Evolutionary conservation across 2,888 invertebrate genomes (phyloP).

Genomic region (Anagyrus pseudococci): DNA sequence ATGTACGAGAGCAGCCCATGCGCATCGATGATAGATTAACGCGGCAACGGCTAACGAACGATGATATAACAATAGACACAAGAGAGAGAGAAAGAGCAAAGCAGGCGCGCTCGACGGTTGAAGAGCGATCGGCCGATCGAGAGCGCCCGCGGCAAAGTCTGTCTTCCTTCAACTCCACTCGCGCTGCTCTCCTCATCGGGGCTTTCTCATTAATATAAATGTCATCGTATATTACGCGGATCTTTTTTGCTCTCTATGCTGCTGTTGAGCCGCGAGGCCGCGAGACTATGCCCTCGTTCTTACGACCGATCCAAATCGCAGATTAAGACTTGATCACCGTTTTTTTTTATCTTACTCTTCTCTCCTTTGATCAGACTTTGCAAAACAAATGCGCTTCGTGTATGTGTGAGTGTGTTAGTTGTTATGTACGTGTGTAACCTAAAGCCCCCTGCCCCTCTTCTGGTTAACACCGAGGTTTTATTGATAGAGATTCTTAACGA

Average conservation of each 20-base stretch:
- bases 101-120: not conserved
- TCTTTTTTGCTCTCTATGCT: slow-evolving; percentile 8
- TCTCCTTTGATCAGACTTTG: too few relatives aligned
- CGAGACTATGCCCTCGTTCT: slow-evolving; percentile 24
- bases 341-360: not conserved
- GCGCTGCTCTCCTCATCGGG: slow-evolving; percentile 30
- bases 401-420: too few relatives aligned
- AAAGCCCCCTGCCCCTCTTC: too few relatives aligned
- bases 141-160: slow-evolving; percentile 37
- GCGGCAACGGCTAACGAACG: slow-evolving; percentile 35
- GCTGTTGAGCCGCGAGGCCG: not conserved
- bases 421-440: too few relatives aligned
- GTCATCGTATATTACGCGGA: slow-evolving; percentile 47
- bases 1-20: too few relatives aligned
- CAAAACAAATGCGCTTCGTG: too few relatives aligned
- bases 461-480: too few relatives aligned
- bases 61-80: slow-evolving; percentile 34
- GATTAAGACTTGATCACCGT: not conserved
- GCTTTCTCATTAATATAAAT: slow-evolving; percentile 52
- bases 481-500: too few relatives aligned
- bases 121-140: slow-evolving; percentile 35
- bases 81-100: too few relatives aligned
- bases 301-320: slow-evolving; percentile 27
- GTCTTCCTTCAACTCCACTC: slow-evolving; percentile 38
- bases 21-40: slow-evolving; percentile 37